phyloP scores from a whole-genome alignment of 2,888 invertebrate species.

The Mesorhabditis sp. region DNA sequence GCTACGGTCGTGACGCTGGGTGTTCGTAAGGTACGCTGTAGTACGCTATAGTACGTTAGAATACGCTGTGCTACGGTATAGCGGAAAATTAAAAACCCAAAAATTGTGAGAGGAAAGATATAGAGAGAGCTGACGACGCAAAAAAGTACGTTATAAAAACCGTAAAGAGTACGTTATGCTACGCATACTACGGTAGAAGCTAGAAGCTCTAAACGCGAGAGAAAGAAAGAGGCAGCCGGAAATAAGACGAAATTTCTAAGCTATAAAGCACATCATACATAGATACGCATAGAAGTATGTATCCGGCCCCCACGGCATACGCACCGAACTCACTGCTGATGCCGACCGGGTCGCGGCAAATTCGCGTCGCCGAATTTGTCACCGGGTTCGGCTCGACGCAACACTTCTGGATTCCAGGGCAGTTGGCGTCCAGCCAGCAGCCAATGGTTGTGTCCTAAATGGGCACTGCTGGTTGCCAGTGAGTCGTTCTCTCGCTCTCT shows the following conservation, averaged over 20 bases:
- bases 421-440: slow-evolving; percentile 56
- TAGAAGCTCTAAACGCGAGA: background rate
- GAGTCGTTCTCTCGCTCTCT: background rate
- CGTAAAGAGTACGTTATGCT: too few species aligned
- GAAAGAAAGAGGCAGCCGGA: background rate
- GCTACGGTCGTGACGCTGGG: too few species aligned
- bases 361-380: slow-evolving; percentile 49
- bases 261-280: background rate
- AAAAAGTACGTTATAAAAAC: too few species aligned
- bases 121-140: too few species aligned
- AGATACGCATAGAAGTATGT: too few species aligned
- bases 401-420: slow-evolving; percentile 56
- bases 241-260: background rate
- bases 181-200: background rate
- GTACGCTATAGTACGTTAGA: too few species aligned
- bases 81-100: too few species aligned
- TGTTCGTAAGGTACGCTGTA: too few species aligned
- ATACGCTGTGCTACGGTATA: too few species aligned
- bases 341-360: slow-evolving; percentile 54
- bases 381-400: slow-evolving; percentile 57
- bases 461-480: slow-evolving; percentile 7
- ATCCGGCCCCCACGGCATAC: too few species aligned
- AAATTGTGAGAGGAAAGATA: too few species aligned
- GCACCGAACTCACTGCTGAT: slow-evolving; percentile 37
- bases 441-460: slow-evolving; percentile 45